Evolutionary conservation across 2,113 vertebrate genomes (phyloP).

Genomic region (Dolichotis patagonum): DNA sequence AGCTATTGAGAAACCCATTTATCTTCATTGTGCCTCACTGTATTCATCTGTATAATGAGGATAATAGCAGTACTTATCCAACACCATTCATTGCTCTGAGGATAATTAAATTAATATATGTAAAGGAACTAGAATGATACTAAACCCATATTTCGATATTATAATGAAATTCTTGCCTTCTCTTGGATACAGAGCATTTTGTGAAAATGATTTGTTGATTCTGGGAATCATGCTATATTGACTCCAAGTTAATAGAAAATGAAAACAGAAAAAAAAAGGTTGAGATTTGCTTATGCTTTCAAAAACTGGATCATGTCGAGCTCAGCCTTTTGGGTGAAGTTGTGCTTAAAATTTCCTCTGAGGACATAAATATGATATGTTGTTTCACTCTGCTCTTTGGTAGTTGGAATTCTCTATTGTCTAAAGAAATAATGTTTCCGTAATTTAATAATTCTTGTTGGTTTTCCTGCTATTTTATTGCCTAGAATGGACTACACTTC

Average conservation of each 20-base stretch:
- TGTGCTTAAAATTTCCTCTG: background rate
- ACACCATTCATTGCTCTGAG: background rate
- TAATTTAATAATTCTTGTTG: background rate
- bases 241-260: background rate
- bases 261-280: background rate
- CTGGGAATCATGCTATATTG: background rate
- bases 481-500: background rate
- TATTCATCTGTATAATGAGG: background rate
- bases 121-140: background rate
- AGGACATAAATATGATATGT: background rate
- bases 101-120: background rate
- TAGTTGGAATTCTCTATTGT: conserved; percentile 8
- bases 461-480: background rate
- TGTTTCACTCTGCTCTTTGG: background rate
- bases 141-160: background rate
- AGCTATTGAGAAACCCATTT: background rate
- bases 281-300: background rate
- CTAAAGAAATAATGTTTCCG: conserved; percentile 12
- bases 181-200: background rate
- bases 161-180: background rate
- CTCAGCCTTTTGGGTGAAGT: background rate
- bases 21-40: background rate
- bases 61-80: background rate
- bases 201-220: background rate
- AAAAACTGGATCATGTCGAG: background rate